Conservation (phyloP, 1,140 invertebrate species). For the Bombus confusus region DNA sequence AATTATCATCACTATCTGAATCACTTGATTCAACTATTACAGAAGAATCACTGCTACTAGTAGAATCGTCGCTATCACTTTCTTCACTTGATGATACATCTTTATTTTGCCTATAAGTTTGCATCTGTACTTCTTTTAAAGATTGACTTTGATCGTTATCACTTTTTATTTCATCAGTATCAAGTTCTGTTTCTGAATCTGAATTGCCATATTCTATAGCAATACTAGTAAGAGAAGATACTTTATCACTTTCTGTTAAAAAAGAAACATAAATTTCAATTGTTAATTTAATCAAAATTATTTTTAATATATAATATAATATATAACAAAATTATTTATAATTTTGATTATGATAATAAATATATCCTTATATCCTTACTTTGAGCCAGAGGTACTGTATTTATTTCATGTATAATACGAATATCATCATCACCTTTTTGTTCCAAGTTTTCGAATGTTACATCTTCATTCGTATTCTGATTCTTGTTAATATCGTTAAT, state of each 20-base stretch:
- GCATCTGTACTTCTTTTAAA: not conserved
- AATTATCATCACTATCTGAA: constrained; percentile 18
- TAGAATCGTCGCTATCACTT: constrained; percentile 46
- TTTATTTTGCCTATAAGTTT: constrained; percentile 40
- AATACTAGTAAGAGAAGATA: constrained; percentile 49
- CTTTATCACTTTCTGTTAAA: constrained; percentile 11
- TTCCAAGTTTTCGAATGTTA: not conserved
- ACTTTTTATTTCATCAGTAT: not conserved
- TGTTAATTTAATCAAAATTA: not conserved
- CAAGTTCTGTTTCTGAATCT: constrained; percentile 54
- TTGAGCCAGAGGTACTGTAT: not conserved
- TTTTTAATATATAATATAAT: no score
- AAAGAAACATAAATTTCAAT: not conserved
- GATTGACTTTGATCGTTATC: not conserved
- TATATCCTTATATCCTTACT: not conserved
- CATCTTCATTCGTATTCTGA: not conserved
- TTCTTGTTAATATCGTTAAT: not conserved
- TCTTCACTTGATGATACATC: constrained; percentile 29
- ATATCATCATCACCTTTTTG: constrained; percentile 1
- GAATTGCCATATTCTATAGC: constrained; percentile 49
- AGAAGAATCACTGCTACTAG: not conserved
- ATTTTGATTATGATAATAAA: not conserved
- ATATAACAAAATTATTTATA: no score
- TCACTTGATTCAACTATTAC: constrained; percentile 10
- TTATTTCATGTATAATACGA: not conserved